Evolutionary conservation across 2,888 invertebrate genomes (phyloP).

Genomic region (Spialia ferax): DNA sequence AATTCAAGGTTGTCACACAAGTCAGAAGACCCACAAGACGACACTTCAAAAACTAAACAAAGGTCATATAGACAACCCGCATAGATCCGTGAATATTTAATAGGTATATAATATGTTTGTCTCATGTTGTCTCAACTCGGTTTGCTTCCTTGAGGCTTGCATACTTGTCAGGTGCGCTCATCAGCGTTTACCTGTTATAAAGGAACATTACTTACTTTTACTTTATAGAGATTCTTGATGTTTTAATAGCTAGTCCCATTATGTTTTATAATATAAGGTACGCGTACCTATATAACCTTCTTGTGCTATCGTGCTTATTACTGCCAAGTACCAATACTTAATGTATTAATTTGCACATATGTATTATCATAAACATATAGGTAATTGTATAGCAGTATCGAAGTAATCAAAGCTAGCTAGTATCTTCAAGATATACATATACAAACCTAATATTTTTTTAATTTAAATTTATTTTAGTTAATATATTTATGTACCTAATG

Average conservation of each 20-base stretch:
- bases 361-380: neutral
- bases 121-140: constrained; percentile 37
- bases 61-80: constrained; percentile 54
- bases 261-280: neutral
- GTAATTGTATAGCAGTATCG: too few relatives aligned
- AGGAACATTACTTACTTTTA: constrained; percentile 7
- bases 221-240: neutral
- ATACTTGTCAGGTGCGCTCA: constrained; percentile 25
- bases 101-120: constrained; percentile 24
- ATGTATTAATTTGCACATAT: constrained; percentile 5
- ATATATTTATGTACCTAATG: too few relatives aligned
- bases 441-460: too few relatives aligned
- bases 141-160: constrained; percentile 22
- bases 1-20: constrained; percentile 68
- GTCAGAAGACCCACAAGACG: constrained; percentile 47
- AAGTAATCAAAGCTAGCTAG: too few relatives aligned
- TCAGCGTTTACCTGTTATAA: constrained; percentile 12
- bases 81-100: constrained; percentile 35
- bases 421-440: too few relatives aligned
- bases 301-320: neutral
- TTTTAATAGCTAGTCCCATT: neutral
- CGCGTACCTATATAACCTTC: neutral
- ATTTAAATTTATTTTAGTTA: too few relatives aligned
- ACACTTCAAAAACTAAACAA: constrained; percentile 55
- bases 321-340: neutral